A percentile compares a stretch with the other conserved stretches of the same genome.
Evolutionary conservation across 2,113 vertebrate genomes (phyloP).

Genomic region (Aix galericulata): DNA sequence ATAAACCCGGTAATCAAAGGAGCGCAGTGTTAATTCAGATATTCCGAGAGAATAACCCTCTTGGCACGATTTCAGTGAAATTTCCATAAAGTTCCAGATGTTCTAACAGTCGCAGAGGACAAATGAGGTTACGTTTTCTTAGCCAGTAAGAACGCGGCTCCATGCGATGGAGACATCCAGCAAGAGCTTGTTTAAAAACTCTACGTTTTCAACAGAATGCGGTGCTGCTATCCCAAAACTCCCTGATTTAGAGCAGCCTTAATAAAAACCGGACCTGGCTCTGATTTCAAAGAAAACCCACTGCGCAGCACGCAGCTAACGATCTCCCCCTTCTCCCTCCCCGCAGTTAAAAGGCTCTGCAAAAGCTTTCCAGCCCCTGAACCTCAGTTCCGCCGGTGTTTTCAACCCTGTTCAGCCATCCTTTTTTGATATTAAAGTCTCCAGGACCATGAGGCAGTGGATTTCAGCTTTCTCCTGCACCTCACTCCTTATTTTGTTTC

Average conservation of each 20-base stretch:
- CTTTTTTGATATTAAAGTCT: background rate
- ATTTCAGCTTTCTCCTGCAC: background rate
- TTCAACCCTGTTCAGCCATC: background rate
- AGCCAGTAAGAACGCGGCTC: background rate
- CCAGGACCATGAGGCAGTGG: background rate
- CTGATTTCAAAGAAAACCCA: background rate
- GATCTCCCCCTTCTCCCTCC: background rate
- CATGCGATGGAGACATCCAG: background rate
- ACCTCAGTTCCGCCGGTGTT: background rate
- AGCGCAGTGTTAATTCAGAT: background rate
- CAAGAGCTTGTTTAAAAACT: constrained; percentile 11
- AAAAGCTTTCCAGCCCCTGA: background rate
- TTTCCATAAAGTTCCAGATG: constrained; percentile 22
- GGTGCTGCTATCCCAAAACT: constrained; percentile 3
- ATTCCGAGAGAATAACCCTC: background rate
- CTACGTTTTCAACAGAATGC: background rate
- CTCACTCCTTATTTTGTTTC: background rate
- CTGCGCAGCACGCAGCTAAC: background rate
- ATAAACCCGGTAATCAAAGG: background rate
- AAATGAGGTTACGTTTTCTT: background rate
- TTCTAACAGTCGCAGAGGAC: constrained; percentile 4
- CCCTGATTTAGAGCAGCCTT: background rate
- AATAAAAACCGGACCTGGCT: background rate
- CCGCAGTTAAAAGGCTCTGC: background rate
- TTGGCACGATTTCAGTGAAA: background rate